A percentile compares a stretch with the other conserved stretches of the same genome.
Evolutionary conservation across 2,113 vertebrate genomes (phyloP).

Genomic region (Centrocercus urophasianus): DNA sequence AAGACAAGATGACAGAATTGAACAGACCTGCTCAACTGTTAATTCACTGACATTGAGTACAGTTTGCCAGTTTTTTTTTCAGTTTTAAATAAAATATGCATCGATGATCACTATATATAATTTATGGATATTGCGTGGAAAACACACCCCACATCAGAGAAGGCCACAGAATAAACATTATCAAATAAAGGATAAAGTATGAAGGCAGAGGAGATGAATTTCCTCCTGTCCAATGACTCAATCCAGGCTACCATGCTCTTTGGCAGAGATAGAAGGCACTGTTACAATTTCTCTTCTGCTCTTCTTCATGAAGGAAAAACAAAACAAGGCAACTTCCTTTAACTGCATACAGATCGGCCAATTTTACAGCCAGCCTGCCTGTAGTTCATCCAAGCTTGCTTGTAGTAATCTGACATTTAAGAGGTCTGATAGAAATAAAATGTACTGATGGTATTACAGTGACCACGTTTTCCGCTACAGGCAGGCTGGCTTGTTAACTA

Average conservation of each 20-base stretch:
- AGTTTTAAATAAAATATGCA: background rate
- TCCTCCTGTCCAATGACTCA: background rate
- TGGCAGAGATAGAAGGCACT: background rate
- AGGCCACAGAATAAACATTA: background rate
- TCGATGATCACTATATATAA: background rate
- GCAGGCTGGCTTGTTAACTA: background rate
- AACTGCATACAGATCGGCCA: background rate
- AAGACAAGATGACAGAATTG: background rate
- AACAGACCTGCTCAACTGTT: background rate
- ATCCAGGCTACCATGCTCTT: background rate
- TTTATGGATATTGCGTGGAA: background rate
- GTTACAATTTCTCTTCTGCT: background rate
- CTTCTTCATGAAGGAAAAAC: background rate
- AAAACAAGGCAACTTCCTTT: background rate
- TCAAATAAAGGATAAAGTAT: background rate
- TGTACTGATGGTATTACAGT: accelerated
- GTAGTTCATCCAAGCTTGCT: background rate
- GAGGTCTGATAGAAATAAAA: background rate
- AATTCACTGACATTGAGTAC: background rate
- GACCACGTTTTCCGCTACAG: accelerated
- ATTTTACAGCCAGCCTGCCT: background rate
- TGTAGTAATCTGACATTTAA: background rate
- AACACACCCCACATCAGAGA: background rate
- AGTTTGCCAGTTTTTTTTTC: background rate
- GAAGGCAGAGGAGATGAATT: background rate